Percentiles rank a stretch among this genome's conserved stretches.
phyloP scores from a whole-genome alignment of 2,888 invertebrate genomes.

The Plebejus argus region DNA sequence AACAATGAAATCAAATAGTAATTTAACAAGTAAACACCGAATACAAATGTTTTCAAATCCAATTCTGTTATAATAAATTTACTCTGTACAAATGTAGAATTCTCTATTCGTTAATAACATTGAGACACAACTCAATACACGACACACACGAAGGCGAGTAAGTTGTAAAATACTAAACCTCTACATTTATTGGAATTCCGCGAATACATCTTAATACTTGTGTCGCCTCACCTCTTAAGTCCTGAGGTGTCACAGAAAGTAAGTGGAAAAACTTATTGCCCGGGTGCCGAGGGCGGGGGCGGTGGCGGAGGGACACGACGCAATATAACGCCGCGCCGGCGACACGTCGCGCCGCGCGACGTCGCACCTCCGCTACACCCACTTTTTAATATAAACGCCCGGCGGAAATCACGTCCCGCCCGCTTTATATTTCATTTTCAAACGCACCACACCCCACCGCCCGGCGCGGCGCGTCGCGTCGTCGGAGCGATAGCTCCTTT shows the following conservation, averaged over 20 bases:
- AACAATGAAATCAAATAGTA: too few species aligned
- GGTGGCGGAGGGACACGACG: not conserved
- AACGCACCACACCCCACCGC: not conserved
- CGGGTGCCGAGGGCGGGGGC: not conserved
- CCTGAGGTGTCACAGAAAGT: constrained; percentile 4
- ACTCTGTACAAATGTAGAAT: too few species aligned
- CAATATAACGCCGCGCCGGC: not conserved
- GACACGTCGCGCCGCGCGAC: not conserved
- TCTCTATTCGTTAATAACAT: not conserved
- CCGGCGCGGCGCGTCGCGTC: not conserved
- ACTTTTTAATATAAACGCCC: constrained; percentile 25
- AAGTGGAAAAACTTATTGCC: not conserved
- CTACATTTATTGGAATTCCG: not conserved
- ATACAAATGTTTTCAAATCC: not conserved
- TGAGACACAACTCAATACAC: not conserved
- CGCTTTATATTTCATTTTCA: constrained; percentile 20
- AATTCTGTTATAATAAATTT: not conserved
- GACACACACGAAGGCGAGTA: not conserved
- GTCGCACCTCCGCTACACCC: constrained; percentile 2
- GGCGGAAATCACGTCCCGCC: constrained; percentile 11
- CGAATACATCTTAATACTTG: not conserved
- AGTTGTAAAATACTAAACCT: not conserved
- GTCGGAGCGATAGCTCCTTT: not conserved
- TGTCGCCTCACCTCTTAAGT: not conserved
- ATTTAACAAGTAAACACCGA: not conserved